Conservation (phyloP, 2,888 invertebrate species). For the Eumacrocentrus americanus region DNA sequence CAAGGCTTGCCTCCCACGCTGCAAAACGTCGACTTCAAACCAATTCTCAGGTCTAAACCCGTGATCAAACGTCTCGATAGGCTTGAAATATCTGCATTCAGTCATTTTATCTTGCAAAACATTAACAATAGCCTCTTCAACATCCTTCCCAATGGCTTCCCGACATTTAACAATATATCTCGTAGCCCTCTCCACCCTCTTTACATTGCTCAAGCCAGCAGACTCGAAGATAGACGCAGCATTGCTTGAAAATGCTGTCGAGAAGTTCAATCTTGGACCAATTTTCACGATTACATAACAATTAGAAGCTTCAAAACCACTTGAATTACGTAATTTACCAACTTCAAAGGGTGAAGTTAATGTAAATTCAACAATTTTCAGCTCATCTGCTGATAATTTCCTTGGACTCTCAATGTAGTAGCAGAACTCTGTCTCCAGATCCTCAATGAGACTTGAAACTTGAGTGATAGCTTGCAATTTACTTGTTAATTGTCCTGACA, state of each 20-base stretch:
- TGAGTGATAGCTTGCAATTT: constrained; percentile 43
- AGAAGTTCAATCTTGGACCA: constrained; percentile 93
- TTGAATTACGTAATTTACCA: constrained; percentile 65
- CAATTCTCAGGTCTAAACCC: constrained; percentile 71
- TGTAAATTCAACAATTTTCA: constrained; percentile 77
- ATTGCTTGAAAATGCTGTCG: constrained; percentile 95
- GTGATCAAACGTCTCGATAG: constrained; percentile 66
- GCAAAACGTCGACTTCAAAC: constrained; percentile 83
- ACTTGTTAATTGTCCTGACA: constrained; percentile 44
- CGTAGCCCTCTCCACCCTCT: constrained; percentile 81
- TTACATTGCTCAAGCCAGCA: constrained; percentile 76
- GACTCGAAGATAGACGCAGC: constrained; percentile 92
- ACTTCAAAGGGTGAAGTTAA: constrained; percentile 74
- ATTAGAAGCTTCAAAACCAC: constrained; percentile 58
- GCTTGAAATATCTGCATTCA: constrained; percentile 80
- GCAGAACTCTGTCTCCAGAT: constrained; percentile 76
- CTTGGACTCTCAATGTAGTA: constrained; percentile 72
- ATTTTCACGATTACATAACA: constrained; percentile 75
- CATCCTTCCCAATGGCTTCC: constrained; percentile 56
- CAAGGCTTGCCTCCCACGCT: constrained; percentile 78
- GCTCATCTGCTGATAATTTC: constrained; percentile 67
- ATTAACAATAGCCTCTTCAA: constrained; percentile 63
- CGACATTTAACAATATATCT: constrained; percentile 73
- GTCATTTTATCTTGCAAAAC: constrained; percentile 93
- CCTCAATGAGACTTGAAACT: constrained; percentile 55